Evolutionary conservation across 92 coral and sea anemone genomes (phyloP).

Genomic region (Isaurus tuberculatus): DNA sequence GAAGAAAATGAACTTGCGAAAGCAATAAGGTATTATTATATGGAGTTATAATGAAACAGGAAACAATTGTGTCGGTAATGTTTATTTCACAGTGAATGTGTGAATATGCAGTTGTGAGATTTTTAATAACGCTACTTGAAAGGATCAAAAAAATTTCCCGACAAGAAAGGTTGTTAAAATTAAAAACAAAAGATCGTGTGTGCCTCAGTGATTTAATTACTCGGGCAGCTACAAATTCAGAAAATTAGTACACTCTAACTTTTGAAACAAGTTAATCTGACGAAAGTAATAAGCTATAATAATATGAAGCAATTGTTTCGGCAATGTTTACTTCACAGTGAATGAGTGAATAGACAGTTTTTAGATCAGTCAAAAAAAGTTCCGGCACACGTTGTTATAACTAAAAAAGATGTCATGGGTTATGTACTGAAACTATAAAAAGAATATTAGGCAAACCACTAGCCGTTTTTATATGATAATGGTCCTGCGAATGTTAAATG

Average conservation of each 20-base stretch:
- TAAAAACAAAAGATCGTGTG: neutral
- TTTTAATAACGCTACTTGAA: slow-evolving; percentile 5
- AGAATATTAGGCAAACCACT: neutral
- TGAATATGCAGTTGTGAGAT: slow-evolving; percentile 10
- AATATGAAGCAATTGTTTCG: slow-evolving; percentile 7
- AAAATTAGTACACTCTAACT: neutral
- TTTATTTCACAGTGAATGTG: slow-evolving; percentile 9
- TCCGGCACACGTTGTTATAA: neutral
- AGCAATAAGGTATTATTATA: neutral
- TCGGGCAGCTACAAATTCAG: slow-evolving; percentile 8
- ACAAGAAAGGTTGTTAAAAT: no score
- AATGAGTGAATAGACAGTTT: slow-evolving; percentile 2
- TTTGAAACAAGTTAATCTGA: slow-evolving; percentile 1
- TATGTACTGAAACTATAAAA: neutral
- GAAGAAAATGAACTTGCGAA: neutral
- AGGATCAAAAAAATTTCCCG: neutral
- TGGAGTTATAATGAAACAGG: slow-evolving; percentile 3
- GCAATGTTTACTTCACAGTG: slow-evolving; percentile 8
- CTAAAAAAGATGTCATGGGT: neutral
- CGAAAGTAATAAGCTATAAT: slow-evolving; percentile 9
- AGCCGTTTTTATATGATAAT: slow-evolving; percentile 3
- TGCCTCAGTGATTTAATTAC: slow-evolving; percentile 7
- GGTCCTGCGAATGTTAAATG: slow-evolving; percentile 11
- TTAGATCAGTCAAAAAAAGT: neutral
- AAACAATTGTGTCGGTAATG: slow-evolving; percentile 3